Base-by-base conservation (phyloP, 2,797 vertebrate genomes). In the Eulemur coronatus region DNA sequence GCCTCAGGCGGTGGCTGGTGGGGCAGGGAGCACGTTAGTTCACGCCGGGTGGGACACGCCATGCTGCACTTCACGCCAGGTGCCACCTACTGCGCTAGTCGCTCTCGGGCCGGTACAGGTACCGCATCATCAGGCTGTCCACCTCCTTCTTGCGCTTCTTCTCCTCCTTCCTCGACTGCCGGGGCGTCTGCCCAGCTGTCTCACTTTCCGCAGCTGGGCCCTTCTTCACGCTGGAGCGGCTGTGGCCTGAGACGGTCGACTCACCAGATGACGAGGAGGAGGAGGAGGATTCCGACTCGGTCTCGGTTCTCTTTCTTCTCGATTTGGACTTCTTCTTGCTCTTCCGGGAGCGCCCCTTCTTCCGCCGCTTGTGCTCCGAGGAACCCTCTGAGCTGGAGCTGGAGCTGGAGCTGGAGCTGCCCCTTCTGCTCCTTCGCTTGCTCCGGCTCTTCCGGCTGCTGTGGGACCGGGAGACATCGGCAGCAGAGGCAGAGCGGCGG, bases 51-150 rank as follows among this genome's bases (percentile, higher is more conserved):
- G 97, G 98, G 98, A 99, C 98, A 98, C 97, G 82, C 95, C 98
- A 99, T 98, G 98, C 98, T 97, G 97, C 98, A 98, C 96, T 80
- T 96, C 97, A 97, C 94, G 88, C 96, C 94, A 7, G 10, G 96
- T 75, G 97, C 97, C 97, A 99, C 99, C 99, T 99, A 99, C 99
- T 99, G 99, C 98, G 79, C 99, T 99, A 99, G 98, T 99, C 99
- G 98, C 99, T 99, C 98, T 99, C 99, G 0, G 99, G 98, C 30
- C 99, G 99, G 98, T 99, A 99, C 79, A 99, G 98, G 98, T 99
- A 99, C 98, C 99, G 99, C 99, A 99, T 99, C 99, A 99, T 99
- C 98, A 99, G 97, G 98, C 98, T 99, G 99, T 99, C 99, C 92
- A 99, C 99, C 95, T 99, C 99, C 98, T 99, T 99, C 98, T 99